Percentiles rank a stretch among this genome's conserved stretches.
phyloP scores from a whole-genome alignment of 2,888 invertebrate species.

The Augochlorella aurata region DNA sequence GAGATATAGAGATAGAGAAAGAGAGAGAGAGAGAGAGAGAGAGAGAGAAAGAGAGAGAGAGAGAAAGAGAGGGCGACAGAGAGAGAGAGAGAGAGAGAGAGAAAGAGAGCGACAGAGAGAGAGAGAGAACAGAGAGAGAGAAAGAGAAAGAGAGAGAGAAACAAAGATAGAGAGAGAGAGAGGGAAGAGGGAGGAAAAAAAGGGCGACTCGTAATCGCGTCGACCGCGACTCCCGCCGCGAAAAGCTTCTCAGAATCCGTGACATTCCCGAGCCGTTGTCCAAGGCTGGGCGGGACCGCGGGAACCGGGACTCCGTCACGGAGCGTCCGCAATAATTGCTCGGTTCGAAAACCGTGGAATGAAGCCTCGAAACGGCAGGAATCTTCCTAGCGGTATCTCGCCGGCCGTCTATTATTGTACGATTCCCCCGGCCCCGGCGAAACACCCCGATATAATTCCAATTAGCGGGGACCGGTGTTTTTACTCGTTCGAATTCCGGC shows the following conservation, averaged over 20 bases:
- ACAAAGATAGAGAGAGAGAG: too few relatives aligned
- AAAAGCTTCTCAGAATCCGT: slow-evolving; percentile 49
- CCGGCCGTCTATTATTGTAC: slow-evolving; percentile 37
- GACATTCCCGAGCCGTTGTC: slow-evolving; percentile 44
- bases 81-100: background rate
- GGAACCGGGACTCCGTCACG: slow-evolving; percentile 56
- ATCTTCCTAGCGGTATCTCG: slow-evolving; percentile 56
- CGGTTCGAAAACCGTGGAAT: slow-evolving; percentile 59
- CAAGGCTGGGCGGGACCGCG: slow-evolving; percentile 45
- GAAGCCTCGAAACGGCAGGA: slow-evolving; percentile 44
- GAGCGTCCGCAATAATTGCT: slow-evolving; percentile 59
- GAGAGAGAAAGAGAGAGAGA: background rate
- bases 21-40: too few relatives aligned
- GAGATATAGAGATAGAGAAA: background rate
- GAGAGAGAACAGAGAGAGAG: too few relatives aligned
- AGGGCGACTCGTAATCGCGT: slow-evolving; percentile 18
- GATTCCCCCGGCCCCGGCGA: background rate
- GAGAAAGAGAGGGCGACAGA: background rate
- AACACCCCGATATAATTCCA: slow-evolving; percentile 21
- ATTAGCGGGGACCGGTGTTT: slow-evolving; percentile 16
- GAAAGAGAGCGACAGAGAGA: slow-evolving; percentile 1
- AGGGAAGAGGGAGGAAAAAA: background rate
- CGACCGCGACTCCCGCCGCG: slow-evolving; percentile 30
- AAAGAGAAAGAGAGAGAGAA: too few relatives aligned
- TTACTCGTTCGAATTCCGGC: slow-evolving; percentile 1